Conservation (phyloP, 2,888 invertebrate genomes). For the Sepioteuthis lessoniana region DNA sequence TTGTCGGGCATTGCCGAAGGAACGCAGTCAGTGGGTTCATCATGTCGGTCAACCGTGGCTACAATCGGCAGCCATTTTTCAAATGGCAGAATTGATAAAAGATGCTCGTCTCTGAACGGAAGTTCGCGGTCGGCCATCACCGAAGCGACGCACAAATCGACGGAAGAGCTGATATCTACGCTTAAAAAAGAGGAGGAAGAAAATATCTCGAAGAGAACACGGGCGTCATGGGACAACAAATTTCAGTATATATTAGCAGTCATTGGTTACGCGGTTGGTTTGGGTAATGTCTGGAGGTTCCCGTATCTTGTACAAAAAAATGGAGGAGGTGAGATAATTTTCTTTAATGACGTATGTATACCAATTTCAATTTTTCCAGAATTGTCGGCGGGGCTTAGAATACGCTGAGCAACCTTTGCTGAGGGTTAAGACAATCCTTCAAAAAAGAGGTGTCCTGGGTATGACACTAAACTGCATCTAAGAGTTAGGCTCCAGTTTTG, state of each 20-base stretch:
- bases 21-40: neutral
- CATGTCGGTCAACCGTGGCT: neutral
- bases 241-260: constrained; percentile 58
- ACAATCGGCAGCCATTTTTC: neutral
- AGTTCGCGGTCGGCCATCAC: neutral
- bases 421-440: too few relatives aligned
- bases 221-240: constrained; percentile 59
- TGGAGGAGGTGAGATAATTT: constrained; percentile 50
- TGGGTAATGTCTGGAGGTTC: constrained; percentile 57
- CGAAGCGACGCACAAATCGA: neutral
- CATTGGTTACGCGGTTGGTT: constrained; percentile 59
- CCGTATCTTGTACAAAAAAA: constrained; percentile 52
- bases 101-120: neutral
- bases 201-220: neutral
- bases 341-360: neutral
- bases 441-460: too few relatives aligned
- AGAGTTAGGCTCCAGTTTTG: too few relatives aligned
- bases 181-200: constrained; percentile 35
- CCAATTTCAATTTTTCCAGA: too few relatives aligned
- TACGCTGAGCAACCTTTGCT: too few relatives aligned
- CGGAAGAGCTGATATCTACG: neutral
- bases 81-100: neutral
- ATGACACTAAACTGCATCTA: too few relatives aligned
- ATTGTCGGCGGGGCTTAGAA: too few relatives aligned
- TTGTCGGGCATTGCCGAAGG: constrained; percentile 37